Percentiles rank a stretch among this genome's conserved stretches.
These are phyloP conservation scores for Corythoichthys intestinalis DNA, from an alignment of 2,113 vertebrate genomes.

Conservation along the genomic window DNA sequence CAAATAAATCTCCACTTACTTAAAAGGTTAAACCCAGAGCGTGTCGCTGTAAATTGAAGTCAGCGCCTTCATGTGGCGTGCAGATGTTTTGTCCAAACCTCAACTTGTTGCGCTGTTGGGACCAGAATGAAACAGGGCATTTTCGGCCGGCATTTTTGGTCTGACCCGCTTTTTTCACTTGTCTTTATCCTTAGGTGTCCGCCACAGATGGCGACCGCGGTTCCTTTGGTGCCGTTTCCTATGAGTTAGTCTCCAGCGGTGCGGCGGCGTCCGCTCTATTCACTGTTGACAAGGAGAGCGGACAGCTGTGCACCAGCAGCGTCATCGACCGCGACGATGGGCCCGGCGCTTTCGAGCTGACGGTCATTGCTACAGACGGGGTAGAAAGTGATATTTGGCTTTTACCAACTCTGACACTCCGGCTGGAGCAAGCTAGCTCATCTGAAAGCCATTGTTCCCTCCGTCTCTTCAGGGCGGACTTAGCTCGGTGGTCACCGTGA, in stretches of 20 bases:
- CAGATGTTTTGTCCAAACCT: slow-evolving; percentile 26
- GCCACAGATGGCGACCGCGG: slow-evolving; percentile 89
- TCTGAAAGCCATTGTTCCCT: not conserved
- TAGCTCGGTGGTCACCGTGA: slow-evolving; percentile 82
- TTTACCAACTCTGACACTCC: too few species aligned
- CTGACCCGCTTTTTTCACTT: not conserved
- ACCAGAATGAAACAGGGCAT: not conserved
- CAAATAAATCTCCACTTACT: not conserved
- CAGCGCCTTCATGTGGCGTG: slow-evolving; percentile 25
- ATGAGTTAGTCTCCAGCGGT: slow-evolving; percentile 80
- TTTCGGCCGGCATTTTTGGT: too few species aligned
- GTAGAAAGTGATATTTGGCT: slow-evolving; percentile 68
- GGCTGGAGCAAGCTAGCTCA: not conserved
- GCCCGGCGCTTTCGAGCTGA: slow-evolving; percentile 80
- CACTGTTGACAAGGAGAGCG: slow-evolving; percentile 78
- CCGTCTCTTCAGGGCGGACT: slow-evolving; percentile 79
- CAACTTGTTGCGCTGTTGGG: not conserved
- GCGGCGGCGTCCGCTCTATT: slow-evolving; percentile 74
- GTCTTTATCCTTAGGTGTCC: slow-evolving; percentile 73
- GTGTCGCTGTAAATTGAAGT: slow-evolving; percentile 24
- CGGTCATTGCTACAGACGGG: slow-evolving; percentile 87
- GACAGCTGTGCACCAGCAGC: slow-evolving; percentile 83
- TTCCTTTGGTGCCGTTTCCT: slow-evolving; percentile 81
- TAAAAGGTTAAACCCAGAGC: slow-evolving; percentile 1
- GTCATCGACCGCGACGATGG: slow-evolving; percentile 85